Conservation (phyloP, 2,113 vertebrate species). For the Myotis davidii region DNA sequence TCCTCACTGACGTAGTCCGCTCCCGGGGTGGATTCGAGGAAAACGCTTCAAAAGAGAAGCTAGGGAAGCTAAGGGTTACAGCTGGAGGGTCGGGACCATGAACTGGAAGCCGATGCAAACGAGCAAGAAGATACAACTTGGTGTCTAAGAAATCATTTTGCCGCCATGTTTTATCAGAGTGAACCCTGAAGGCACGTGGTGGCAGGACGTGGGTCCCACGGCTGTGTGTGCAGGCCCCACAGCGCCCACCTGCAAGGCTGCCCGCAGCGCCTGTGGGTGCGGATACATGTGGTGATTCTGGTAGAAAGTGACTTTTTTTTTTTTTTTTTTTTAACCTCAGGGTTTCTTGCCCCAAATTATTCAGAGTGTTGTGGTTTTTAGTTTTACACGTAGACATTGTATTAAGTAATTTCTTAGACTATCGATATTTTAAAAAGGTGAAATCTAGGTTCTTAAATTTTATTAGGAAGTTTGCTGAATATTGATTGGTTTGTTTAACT, state of each 20-base stretch:
- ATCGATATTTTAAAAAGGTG: not conserved
- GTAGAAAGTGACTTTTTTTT: not conserved
- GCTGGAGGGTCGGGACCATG: not conserved
- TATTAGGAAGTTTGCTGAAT: not conserved
- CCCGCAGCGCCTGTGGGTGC: not conserved
- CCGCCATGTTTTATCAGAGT: not conserved
- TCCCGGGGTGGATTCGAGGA: conserved; percentile 35
- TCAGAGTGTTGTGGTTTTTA: not conserved
- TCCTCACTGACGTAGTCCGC: not conserved
- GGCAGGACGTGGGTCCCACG: not conserved
- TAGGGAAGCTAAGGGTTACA: conserved; percentile 8
- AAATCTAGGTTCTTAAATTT: conserved; percentile 37
- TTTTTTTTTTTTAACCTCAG: not conserved
- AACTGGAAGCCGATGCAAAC: not conserved
- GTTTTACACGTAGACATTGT: not conserved
- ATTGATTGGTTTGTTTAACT: not conserved
- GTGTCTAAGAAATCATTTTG: not conserved
- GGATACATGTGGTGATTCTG: not conserved
- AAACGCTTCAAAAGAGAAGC: conserved; percentile 36
- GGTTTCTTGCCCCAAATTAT: conserved; percentile 12
- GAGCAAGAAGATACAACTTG: not conserved
- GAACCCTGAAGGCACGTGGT: not conserved
- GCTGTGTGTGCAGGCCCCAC: not conserved
- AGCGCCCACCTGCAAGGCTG: not conserved
- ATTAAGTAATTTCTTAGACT: conserved; percentile 28